A percentile compares a stretch with the other conserved stretches of the same genome.
Conservation (phyloP, 2,888 invertebrate genomes). For the Pinctada fucata region DNA sequence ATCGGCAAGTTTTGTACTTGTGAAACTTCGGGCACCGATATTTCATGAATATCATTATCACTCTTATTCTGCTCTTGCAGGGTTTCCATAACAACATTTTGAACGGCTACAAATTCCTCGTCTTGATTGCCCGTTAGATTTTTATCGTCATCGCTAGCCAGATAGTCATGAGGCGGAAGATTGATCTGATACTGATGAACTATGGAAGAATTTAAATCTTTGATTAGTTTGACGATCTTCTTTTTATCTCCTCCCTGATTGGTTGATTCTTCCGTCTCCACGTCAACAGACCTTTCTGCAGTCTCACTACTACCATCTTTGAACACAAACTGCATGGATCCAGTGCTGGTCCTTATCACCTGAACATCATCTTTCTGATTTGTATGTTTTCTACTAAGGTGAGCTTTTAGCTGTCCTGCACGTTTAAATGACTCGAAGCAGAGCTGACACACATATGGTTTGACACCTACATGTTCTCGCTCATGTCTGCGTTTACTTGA, state of each 20-base stretch:
- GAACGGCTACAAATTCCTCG: slow-evolving; percentile 30
- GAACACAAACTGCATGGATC: slow-evolving; percentile 36
- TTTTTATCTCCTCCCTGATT: slow-evolving; percentile 38
- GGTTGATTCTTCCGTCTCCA: slow-evolving; percentile 26
- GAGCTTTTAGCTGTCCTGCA: slow-evolving; percentile 67
- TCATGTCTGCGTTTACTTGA: slow-evolving; percentile 72
- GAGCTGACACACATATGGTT: slow-evolving; percentile 67
- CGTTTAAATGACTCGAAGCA: slow-evolving; percentile 71
- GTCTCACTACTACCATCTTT: slow-evolving; percentile 38
- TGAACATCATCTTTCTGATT: slow-evolving; percentile 42
- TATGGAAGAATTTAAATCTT: slow-evolving; percentile 53
- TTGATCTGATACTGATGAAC: slow-evolving; percentile 40
- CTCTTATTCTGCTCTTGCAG: slow-evolving; percentile 5
- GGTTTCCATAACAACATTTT: slow-evolving; percentile 36
- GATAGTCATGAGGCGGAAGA: slow-evolving; percentile 28
- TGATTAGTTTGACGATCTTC: slow-evolving; percentile 60
- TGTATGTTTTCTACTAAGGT: slow-evolving; percentile 58
- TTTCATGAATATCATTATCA: background rate
- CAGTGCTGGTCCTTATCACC: slow-evolving; percentile 33
- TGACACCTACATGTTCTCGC: slow-evolving; percentile 67
- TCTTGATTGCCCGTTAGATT: slow-evolving; percentile 24
- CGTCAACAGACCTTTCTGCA: slow-evolving; percentile 34
- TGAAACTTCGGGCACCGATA: background rate
- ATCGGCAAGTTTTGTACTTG: slow-evolving; percentile 21
- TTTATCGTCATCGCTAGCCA: slow-evolving; percentile 16